Base-by-base conservation (phyloP, 2,113 vertebrate genomes). In the Philantomba maxwellii region DNA sequence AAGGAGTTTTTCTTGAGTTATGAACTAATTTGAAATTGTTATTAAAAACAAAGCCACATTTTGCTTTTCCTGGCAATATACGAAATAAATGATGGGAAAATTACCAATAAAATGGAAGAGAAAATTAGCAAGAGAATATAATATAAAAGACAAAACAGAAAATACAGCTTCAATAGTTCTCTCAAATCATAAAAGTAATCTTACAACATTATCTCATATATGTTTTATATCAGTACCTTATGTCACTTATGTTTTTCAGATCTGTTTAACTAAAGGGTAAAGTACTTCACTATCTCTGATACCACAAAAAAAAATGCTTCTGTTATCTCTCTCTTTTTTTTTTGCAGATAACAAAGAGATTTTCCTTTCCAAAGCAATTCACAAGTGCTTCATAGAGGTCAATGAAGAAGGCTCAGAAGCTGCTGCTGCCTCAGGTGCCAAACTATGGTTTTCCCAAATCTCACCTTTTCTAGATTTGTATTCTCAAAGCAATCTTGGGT, bases 361-460 rank as follows among this genome's bases (percentile, higher is more conserved):
- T 97, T 99, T 99, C 97, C 99, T 99, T 85, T 99, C 99, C 57
- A 99, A 99, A 98, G 99, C 99, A 0, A 99, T 99, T 96, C 99
- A 99, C 98, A 99, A 99, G 98, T 99, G 99, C 6, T 99, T 99
- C 98, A 98, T 99, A 96, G 99, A 99, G 98, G 99, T 99, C 98
- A 99, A 99, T 10, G 99, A 99, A 98, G 99, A 99, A 96, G 99
- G 99, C 85, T 99, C 99, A 0, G 99, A 99, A 98, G 99, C 99
- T 77, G 99, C 99, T 6, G 99, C 98, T n/a, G 99, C 99, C 87
- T 99, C 99, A 98, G 99, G 99, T 99, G 98, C 62, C 66, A 64
- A 85, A 39, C 14, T 47, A 2, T 39, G 49, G 17, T 94, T 82
- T 82, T 64, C 36, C 33, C 33, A 87, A 86, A 49, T 95, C 55